Evolutionary conservation across 2,888 invertebrate genomes (phyloP).

Genomic region (Chamaedrilus cognettii): DNA sequence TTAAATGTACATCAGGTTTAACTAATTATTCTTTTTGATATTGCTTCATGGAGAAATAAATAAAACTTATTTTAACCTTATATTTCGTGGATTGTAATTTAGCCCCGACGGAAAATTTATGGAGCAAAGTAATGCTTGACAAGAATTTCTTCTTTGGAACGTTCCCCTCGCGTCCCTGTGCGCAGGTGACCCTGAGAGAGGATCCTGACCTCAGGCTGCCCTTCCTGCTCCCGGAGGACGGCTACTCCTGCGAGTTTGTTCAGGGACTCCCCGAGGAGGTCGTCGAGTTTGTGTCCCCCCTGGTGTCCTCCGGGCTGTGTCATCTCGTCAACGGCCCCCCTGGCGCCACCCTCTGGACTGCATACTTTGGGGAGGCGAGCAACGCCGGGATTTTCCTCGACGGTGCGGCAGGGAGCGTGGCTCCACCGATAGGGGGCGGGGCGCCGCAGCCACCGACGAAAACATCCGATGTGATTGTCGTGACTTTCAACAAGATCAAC

Average conservation of each 20-base stretch:
- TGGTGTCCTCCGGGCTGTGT: slow-evolving; percentile 34
- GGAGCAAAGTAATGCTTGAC: too few relatives aligned
- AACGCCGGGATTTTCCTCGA: too few relatives aligned
- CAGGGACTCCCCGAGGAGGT: slow-evolving; percentile 80
- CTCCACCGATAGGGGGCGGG: too few relatives aligned
- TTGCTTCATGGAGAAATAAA: too few relatives aligned
- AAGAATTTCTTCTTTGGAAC: too few relatives aligned
- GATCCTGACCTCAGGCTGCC: slow-evolving; percentile 82
- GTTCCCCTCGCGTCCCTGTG: too few relatives aligned
- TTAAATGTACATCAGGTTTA: too few relatives aligned
- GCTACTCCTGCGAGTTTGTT: slow-evolving; percentile 95
- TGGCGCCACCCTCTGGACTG: not conserved
- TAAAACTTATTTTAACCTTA: too few relatives aligned
- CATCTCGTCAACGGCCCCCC: not conserved
- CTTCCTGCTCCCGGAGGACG: slow-evolving; percentile 94
- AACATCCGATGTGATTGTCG: slow-evolving; percentile 67
- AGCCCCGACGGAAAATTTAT: too few relatives aligned
- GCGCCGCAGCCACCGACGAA: not conserved
- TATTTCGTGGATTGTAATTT: too few relatives aligned
- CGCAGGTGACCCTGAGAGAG: slow-evolving; percentile 78
- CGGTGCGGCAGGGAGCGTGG: too few relatives aligned
- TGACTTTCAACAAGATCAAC: slow-evolving; percentile 89
- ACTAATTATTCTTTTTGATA: too few relatives aligned
- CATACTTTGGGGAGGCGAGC: not conserved
- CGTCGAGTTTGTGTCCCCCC: slow-evolving; percentile 54